A percentile compares a stretch with the other conserved stretches of the same genome.
Evolutionary conservation across 2,888 invertebrate genomes (phyloP).

Genomic region (Archaeoteleia sp.): DNA sequence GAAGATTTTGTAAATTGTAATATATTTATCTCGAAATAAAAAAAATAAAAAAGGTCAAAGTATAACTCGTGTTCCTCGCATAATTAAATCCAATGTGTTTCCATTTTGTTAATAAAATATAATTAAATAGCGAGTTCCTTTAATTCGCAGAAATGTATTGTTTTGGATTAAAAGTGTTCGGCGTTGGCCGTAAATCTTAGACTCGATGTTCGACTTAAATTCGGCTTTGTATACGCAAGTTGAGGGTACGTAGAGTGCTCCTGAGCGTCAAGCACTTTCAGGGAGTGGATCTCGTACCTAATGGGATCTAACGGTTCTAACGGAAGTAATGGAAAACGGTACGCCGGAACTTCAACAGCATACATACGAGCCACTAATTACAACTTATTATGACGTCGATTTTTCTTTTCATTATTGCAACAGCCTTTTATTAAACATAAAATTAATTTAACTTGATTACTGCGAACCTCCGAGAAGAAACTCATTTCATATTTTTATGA

Average conservation of each 20-base stretch:
- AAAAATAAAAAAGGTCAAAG: no score
- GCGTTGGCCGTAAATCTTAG: no score
- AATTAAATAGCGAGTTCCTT: no score
- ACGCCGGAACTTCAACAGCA: constrained; percentile 19
- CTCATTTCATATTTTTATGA: background rate
- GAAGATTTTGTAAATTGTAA: no score
- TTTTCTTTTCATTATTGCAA: constrained; percentile 20
- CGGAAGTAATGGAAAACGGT: constrained; percentile 12
- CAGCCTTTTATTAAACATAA: constrained; percentile 17
- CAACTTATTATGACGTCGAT: constrained; percentile 20
- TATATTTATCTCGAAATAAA: no score
- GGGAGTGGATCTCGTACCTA: constrained; percentile 11
- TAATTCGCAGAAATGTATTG: no score
- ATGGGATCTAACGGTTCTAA: constrained; percentile 19
- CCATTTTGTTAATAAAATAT: no score
- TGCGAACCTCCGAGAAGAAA: constrained; percentile 4
- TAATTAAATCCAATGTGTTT: no score
- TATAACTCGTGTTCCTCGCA: no score
- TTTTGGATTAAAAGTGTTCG: no score
- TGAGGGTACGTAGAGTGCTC: constrained; percentile 10
- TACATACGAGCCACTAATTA: constrained; percentile 20
- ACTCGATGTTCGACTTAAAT: no score
- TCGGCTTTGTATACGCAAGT: no score
- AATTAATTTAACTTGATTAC: constrained; percentile 23
- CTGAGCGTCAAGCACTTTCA: constrained; percentile 7